Evolutionary conservation across 1,140 invertebrate species (phyloP).

Genomic region (Mya arenaria): DNA sequence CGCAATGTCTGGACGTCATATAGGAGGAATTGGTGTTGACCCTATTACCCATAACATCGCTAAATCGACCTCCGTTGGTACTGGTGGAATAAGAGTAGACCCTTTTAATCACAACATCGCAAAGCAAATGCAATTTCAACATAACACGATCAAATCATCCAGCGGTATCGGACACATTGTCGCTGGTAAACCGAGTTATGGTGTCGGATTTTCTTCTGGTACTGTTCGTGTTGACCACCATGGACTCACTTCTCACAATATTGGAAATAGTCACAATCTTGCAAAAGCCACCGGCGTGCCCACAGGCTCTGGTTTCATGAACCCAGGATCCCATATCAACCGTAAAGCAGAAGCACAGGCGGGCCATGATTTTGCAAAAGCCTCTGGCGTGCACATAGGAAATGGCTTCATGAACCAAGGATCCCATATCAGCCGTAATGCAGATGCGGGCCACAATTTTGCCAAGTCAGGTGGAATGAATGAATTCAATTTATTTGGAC

Average conservation of each 20-base stretch:
- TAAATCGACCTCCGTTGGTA: not conserved
- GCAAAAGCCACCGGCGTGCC: not conserved
- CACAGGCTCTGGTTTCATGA: conserved; percentile 1
- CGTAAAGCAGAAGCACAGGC: not conserved
- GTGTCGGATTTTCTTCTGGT: not conserved
- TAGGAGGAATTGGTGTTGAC: no score
- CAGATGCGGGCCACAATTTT: conserved; percentile 17
- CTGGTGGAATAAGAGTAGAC: not conserved
- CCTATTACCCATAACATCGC: conserved; percentile 5
- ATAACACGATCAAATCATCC: conserved; percentile 8
- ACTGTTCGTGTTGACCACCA: not conserved
- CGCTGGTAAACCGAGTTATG: not conserved
- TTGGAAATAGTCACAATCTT: conserved; percentile 1
- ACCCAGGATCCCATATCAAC: not conserved
- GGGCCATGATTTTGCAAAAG: conserved; percentile 12
- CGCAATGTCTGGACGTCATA: no score
- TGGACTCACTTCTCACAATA: conserved; percentile 5
- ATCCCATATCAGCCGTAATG: not conserved
- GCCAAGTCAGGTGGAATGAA: not conserved
- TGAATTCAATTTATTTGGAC: no score
- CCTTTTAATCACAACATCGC: not conserved
- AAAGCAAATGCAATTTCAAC: no score
- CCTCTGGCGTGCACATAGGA: not conserved
- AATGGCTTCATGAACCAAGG: conserved; percentile 8
- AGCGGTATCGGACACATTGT: not conserved